Percentiles rank a stretch among this genome's conserved stretches.
Conservation (phyloP, 2,113 vertebrate genomes). For the Psophia crepitans region DNA sequence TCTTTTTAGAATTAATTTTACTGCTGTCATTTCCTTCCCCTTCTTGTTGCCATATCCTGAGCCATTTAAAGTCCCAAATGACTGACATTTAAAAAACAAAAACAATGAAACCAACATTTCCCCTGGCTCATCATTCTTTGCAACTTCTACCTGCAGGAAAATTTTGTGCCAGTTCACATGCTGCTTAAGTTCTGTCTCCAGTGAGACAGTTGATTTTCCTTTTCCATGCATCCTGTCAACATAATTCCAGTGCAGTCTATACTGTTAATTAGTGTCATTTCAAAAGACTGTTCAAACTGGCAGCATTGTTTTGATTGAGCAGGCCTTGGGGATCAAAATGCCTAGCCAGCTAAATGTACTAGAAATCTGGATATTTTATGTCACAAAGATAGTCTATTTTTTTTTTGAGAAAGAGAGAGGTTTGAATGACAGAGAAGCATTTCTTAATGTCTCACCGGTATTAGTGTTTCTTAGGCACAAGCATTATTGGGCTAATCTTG, state of each 20-base stretch:
- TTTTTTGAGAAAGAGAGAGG: background rate
- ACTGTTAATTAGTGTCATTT: background rate
- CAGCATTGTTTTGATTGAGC: background rate
- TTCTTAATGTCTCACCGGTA: background rate
- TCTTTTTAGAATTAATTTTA: background rate
- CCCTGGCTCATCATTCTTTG: background rate
- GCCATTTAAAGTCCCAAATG: background rate
- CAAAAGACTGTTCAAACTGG: background rate
- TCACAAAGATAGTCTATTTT: background rate
- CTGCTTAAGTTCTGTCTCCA: background rate
- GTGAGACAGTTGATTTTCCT: background rate
- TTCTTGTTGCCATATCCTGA: background rate
- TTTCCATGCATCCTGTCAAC: background rate
- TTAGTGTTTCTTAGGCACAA: background rate
- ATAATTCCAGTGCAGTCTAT: background rate
- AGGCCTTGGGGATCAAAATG: background rate
- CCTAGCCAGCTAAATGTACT: background rate
- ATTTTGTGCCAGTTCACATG: background rate
- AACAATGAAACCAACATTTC: background rate
- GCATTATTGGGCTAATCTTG: background rate
- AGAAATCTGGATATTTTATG: background rate
- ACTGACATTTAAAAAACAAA: background rate
- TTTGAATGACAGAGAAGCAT: background rate
- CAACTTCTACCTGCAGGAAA: background rate
- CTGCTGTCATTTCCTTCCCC: background rate